Evolutionary conservation across 1,140 invertebrate species (phyloP).

Genomic region (Drosophila sucinea): DNA sequence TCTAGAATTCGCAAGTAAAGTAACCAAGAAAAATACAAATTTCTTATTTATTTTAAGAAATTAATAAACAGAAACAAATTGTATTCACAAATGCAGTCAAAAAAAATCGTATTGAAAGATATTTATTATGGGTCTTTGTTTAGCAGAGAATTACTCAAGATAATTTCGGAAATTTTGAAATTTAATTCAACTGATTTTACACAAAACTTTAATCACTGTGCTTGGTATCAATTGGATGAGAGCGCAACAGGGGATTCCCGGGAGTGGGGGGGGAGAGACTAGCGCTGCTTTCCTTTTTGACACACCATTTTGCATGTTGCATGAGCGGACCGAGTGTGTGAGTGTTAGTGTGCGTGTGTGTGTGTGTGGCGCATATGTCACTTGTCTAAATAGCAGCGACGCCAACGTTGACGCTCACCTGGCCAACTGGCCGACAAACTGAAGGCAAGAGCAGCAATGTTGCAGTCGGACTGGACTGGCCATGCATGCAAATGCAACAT

Average conservation of each 20-base stretch:
- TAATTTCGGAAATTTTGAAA: too few species aligned
- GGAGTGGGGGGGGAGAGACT: constrained; percentile 9
- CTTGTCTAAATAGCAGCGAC: constrained; percentile 75
- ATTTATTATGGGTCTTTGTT: too few species aligned
- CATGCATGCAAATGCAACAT: constrained; percentile 80
- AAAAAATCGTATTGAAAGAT: too few species aligned
- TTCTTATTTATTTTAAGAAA: too few species aligned
- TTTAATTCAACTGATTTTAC: not conserved
- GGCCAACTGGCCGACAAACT: constrained; percentile 28
- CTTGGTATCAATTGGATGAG: constrained; percentile 15
- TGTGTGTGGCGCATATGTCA: constrained; percentile 63
- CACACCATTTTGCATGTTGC: constrained; percentile 73
- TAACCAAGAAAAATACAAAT: too few species aligned
- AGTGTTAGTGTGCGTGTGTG: constrained; percentile 28
- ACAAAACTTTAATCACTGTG: constrained; percentile 10
- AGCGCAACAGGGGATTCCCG: constrained; percentile 6
- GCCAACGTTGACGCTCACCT: constrained; percentile 54
- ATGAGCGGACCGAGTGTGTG: constrained; percentile 37
- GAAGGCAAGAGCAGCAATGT: constrained; percentile 13
- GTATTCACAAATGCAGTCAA: too few species aligned
- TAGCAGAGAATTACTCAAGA: too few species aligned
- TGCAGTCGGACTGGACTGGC: constrained; percentile 53
- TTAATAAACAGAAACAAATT: too few species aligned
- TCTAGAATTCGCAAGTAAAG: too few species aligned
- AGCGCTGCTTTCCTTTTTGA: constrained; percentile 69